These are phyloP conservation scores for Cyprinodon brontotheroides DNA, from an alignment of 2,113 vertebrate species.

Conservation along the genomic window DNA sequence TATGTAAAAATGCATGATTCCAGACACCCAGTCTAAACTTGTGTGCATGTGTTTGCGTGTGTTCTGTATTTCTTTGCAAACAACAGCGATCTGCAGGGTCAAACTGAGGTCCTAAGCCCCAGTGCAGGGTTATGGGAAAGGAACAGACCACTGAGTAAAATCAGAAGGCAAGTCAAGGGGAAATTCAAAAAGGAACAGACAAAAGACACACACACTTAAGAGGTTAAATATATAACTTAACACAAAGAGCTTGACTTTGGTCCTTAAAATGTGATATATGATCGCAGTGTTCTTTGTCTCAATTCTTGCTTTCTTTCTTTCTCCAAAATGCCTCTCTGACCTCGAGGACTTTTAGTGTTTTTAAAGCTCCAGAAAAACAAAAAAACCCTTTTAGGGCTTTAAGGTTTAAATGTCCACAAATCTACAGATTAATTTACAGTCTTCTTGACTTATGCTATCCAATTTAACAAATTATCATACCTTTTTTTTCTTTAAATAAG, in stretches of 20 bases:
- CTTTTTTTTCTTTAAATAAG: constrained; percentile 23
- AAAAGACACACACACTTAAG: constrained; percentile 7
- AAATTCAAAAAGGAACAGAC: constrained; percentile 24
- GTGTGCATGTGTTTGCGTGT: constrained; percentile 3
- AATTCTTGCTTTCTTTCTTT: background rate
- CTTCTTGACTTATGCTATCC: constrained; percentile 33
- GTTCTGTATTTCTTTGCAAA: too few relatives aligned
- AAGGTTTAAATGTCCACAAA: constrained; percentile 22
- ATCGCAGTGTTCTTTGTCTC: constrained; percentile 12
- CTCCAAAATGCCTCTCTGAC: background rate
- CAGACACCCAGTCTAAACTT: constrained; percentile 31
- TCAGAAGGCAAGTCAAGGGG: constrained; percentile 32
- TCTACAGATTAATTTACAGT: constrained; percentile 48
- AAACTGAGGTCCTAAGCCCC: constrained; percentile 51
- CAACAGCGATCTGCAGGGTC: constrained; percentile 43
- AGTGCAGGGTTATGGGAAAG: constrained; percentile 72
- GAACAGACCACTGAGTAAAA: constrained; percentile 49
- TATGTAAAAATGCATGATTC: constrained; percentile 13
- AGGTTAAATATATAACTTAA: constrained; percentile 6
- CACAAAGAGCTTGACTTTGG: constrained; percentile 13
- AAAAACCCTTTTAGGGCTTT: background rate
- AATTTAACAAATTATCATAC: constrained; percentile 1
- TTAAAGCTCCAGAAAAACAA: constrained; percentile 15
- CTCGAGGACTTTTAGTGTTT: background rate
- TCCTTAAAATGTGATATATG: background rate